Evolutionary conservation across 64 coral and sea anemone genomes (phyloP).

Genomic region (Porites australiensis): DNA sequence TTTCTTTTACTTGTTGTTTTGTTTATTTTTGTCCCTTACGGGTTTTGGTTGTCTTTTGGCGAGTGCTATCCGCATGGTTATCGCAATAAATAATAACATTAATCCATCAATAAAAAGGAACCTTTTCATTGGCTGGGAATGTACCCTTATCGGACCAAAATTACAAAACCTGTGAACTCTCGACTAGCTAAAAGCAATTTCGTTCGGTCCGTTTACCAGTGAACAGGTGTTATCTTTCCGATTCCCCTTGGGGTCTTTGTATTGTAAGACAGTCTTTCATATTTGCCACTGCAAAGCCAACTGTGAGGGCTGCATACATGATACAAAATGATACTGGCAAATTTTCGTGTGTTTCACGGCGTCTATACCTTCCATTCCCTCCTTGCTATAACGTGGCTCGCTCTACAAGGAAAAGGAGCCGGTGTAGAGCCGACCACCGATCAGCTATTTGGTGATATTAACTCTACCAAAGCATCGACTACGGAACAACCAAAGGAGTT

Average conservation of each 20-base stretch:
- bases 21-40: constrained; percentile 19
- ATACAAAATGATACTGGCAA: not conserved
- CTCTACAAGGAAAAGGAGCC: constrained; percentile 25
- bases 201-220: not conserved
- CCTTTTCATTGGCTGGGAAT: not conserved
- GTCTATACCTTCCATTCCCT: constrained; percentile 21
- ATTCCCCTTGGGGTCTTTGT: not conserved
- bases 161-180: not conserved
- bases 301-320: constrained; percentile 23
- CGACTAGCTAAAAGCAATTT: not conserved
- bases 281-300: not conserved
- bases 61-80: not conserved
- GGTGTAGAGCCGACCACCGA: not conserved
- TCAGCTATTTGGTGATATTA: not conserved
- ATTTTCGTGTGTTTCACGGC: constrained; percentile 37
- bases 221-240: constrained; percentile 31
- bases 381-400: constrained; percentile 38
- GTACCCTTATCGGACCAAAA: not conserved
- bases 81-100: constrained; percentile 26
- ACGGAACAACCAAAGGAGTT: constrained; percentile 16
- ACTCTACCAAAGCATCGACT: constrained; percentile 5
- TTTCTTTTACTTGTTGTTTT: constrained; percentile 3
- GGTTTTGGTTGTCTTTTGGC: constrained; percentile 28
- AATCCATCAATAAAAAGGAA: constrained; percentile 22
- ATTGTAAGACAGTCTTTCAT: not conserved